Conservation (phyloP, 37 sponge, comb jelly and placozoan species). For the Halisarca cf. caerulea region DNA sequence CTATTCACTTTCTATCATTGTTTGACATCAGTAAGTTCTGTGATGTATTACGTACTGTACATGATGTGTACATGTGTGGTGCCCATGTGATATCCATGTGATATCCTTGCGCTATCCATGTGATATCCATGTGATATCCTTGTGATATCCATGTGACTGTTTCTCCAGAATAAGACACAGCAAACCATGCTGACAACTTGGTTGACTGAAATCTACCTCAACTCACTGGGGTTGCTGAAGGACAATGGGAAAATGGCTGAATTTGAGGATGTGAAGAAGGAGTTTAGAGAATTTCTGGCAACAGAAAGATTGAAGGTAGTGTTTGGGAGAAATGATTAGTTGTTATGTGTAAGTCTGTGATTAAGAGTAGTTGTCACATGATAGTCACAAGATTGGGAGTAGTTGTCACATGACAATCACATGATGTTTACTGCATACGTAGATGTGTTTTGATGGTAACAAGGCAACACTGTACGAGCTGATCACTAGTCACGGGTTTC, state of each 20-base stretch:
- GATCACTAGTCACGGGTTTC: constrained; percentile 88
- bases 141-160: background rate
- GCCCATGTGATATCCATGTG: background rate
- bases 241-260: constrained; percentile 52
- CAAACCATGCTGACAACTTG: constrained; percentile 87
- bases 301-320: constrained; percentile 53
- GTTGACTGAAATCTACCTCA: constrained; percentile 81
- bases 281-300: constrained; percentile 72
- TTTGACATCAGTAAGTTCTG: background rate
- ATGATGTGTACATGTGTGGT: background rate
- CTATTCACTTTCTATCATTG: too few species aligned
- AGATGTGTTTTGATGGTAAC: constrained; percentile 77
- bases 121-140: too few species aligned
- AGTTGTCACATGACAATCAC: too few species aligned
- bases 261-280: constrained; percentile 37
- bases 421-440: background rate
- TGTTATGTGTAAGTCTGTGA: background rate
- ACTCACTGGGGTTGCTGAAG: constrained; percentile 69
- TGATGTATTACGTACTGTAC: background rate
- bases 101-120: constrained; percentile 8
- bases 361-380: too few species aligned
- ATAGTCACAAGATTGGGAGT: background rate
- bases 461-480: constrained; percentile 78
- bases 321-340: too few species aligned
- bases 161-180: constrained; percentile 73